These are phyloP conservation scores for Aphelenchoides besseyi DNA, from an alignment of 1,140 invertebrate species.

Conservation along the genomic window DNA sequence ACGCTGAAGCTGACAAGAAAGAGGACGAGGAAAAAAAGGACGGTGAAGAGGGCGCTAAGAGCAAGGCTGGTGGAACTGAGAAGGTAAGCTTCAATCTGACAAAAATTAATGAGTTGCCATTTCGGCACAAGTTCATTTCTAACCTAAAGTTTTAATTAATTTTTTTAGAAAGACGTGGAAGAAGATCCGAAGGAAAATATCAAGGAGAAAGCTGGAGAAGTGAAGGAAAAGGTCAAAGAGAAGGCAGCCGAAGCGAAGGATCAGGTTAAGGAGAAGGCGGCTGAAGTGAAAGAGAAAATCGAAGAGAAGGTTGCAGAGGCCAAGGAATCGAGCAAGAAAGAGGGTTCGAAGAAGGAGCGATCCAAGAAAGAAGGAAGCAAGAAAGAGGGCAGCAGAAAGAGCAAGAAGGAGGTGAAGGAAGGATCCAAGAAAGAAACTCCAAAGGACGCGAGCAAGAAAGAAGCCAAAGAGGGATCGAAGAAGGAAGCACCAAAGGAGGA, in stretches of 20 bases:
- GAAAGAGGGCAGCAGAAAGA: neutral
- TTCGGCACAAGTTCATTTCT: no score
- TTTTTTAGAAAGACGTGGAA: neutral
- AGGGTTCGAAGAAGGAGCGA: neutral
- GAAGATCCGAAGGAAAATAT: neutral
- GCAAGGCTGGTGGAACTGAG: neutral
- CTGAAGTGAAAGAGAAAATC: slow-evolving; percentile 25
- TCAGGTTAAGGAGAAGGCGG: slow-evolving; percentile 29
- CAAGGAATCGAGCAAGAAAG: neutral
- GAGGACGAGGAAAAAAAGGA: slow-evolving; percentile 30
- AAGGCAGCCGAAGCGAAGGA: slow-evolving; percentile 34
- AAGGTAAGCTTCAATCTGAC: no score
- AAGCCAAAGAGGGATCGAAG: no score
- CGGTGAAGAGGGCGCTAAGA: slow-evolving; percentile 23
- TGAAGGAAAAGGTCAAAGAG: slow-evolving; percentile 25
- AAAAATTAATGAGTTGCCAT: no score
- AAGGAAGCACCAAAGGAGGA: no score
- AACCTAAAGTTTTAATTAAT: no score
- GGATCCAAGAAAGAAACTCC: neutral
- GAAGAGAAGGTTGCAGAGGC: neutral
- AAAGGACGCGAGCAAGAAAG: no score
- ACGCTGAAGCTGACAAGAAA: slow-evolving; percentile 21
- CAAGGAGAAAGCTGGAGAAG: slow-evolving; percentile 17
- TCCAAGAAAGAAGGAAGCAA: neutral
- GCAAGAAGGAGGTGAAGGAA: neutral